Base-by-base conservation (phyloP, 2,888 invertebrate genomes). In the Cheilosia pagana region DNA sequence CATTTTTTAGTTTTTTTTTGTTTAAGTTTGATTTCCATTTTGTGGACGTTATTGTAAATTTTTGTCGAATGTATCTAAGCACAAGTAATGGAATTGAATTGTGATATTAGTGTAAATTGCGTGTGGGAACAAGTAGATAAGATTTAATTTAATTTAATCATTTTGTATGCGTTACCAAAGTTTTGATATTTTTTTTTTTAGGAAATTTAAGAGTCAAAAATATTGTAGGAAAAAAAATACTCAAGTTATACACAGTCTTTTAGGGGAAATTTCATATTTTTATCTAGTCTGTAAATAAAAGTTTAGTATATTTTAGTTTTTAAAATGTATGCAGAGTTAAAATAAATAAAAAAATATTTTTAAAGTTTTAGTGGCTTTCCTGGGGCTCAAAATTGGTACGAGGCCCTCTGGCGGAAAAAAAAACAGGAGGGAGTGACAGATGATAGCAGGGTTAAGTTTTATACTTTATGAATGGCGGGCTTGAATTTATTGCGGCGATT, bases 251-350 rank as follows among this genome's bases (percentile, higher is more conserved):
- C 2, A 65, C 2, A 59, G 12, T 12, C 53, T 57, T 62, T 48
- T 67, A 75, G 57, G 57, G 16, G 52, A 53, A 45, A 75, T 67
- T 70, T 78, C 21, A 57, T 19, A 28, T 75, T 77, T 60, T 75
- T 74, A 41, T 81, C 85, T 85, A 85, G 85, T 85, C 81, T 85
- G 85, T 85, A 81, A 71, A 85, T 83, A 78, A 50, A 43, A 43
- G 16, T 78, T n/a, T n/a, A n/a, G 28, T 41, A 21, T 57, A 41
- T 60, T 14, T 57, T 10, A 57, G 5, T 23, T 50, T 50, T 57
- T 19, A n/a, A 25, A 50, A 12, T 12, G 0, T 14, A 25, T 14
- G 35, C 4, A n/a, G n/a, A 52, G 53, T 68, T 60, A 16, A 52
- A 70, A 45, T 28, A 23, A 81, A 76, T 70, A 53, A 52, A 41